Percentiles rank a stretch among this genome's conserved stretches.
These are phyloP conservation scores for Vanessa atalanta DNA, from an alignment of 1,140 invertebrate genomes.

Conservation along the genomic window DNA sequence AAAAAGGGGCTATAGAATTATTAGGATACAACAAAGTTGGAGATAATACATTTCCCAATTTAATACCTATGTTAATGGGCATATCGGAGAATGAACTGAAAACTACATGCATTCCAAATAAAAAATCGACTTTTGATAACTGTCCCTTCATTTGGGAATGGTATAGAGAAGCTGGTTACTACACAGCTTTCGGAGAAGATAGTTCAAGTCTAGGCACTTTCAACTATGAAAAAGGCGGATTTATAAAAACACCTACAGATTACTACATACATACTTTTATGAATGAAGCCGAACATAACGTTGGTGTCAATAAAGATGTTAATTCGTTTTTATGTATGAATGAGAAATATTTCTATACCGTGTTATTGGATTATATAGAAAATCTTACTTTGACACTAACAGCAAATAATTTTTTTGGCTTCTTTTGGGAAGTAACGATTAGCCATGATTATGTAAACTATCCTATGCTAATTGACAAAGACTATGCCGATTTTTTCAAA, in stretches of 20 bases:
- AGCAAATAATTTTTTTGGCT: conserved; percentile 82
- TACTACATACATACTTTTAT: conserved; percentile 90
- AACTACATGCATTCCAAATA: conserved; percentile 81
- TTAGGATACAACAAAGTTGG: conserved; percentile 90
- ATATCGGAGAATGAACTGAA: conserved; percentile 82
- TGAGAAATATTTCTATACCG: conserved; percentile 79
- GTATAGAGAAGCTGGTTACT: conserved; percentile 86
- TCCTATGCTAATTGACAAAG: conserved; percentile 83
- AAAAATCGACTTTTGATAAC: conserved; percentile 66
- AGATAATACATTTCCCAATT: conserved; percentile 91
- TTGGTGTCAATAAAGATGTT: conserved; percentile 79
- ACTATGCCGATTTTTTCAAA: conserved; percentile 81
- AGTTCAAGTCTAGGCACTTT: conserved; percentile 86
- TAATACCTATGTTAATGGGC: conserved; percentile 87
- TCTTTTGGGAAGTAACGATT: conserved; percentile 89
- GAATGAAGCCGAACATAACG: conserved; percentile 81
- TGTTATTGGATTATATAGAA: conserved; percentile 82
- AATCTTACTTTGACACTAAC: conserved; percentile 81
- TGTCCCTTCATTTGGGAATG: conserved; percentile 92
- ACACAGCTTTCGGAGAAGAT: conserved; percentile 91
- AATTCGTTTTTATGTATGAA: conserved; percentile 83
- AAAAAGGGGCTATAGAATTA: conserved; percentile 84
- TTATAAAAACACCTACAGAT: conserved; percentile 88
- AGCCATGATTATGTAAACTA: conserved; percentile 88
- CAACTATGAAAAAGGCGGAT: conserved; percentile 89